Conservation (phyloP, 2,888 invertebrate genomes). For the Trichopoda pennipes region DNA sequence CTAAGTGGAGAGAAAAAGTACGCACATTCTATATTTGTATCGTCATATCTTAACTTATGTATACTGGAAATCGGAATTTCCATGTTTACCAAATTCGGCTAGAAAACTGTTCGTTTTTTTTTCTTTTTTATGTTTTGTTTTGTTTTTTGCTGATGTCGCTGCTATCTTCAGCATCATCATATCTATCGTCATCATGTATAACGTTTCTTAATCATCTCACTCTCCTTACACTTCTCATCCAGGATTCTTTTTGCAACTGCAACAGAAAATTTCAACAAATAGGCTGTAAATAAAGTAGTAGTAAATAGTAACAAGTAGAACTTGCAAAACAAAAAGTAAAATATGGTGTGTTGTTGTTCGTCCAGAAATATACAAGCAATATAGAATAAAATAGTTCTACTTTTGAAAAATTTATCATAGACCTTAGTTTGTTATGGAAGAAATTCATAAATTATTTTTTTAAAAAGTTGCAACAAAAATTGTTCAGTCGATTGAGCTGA, state of each 20-base stretch:
- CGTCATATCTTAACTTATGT: constrained; percentile 63
- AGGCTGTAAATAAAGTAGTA: constrained; percentile 46
- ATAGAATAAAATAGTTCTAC: too few relatives aligned
- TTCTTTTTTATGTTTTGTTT: not conserved
- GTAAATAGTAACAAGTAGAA: constrained; percentile 18
- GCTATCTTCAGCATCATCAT: constrained; percentile 34
- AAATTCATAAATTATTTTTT: too few relatives aligned
- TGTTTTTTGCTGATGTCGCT: not conserved
- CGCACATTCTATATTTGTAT: constrained; percentile 66
- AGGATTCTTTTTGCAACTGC: not conserved
- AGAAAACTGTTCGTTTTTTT: constrained; percentile 71
- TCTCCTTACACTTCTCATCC: not conserved
- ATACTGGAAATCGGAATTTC: constrained; percentile 75
- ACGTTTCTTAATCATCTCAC: constrained; percentile 4
- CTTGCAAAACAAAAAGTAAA: not conserved
- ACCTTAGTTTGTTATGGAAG: too few relatives aligned
- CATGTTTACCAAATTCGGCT: constrained; percentile 78
- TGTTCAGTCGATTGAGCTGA: not conserved
- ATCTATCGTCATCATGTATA: constrained; percentile 24
- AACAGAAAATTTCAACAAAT: constrained; percentile 17
- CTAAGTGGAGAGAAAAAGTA: constrained; percentile 5
- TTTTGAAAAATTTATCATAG: too few relatives aligned
- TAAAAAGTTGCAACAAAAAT: not conserved
- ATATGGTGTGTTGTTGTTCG: not conserved
- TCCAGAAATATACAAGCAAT: not conserved